Conservation (phyloP, 1,140 invertebrate species). For the Trichonephila clavipes region DNA sequence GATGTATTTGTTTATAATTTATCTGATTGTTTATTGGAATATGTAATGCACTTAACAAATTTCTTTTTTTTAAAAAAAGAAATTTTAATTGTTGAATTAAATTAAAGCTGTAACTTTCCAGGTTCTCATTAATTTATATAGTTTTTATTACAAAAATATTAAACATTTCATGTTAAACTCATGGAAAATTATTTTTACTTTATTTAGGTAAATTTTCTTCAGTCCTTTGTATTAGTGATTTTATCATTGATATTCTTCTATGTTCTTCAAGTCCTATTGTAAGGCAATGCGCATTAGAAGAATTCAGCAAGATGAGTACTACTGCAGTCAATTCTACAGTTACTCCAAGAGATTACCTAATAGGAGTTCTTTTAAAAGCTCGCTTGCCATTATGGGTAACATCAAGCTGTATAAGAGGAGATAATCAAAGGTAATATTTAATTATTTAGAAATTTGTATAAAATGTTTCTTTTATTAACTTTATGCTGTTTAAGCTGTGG, state of each 20-base stretch:
- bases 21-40: not conserved
- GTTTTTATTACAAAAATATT: too few species aligned
- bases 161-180: too few species aligned
- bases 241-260: constrained; percentile 83
- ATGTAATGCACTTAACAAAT: not conserved
- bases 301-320: constrained; percentile 81
- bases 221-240: constrained; percentile 82
- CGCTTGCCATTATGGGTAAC: constrained; percentile 84
- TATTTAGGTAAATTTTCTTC: constrained; percentile 81
- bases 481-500: too few species aligned
- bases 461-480: not conserved
- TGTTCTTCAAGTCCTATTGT: constrained; percentile 82
- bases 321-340: constrained; percentile 71
- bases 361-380: constrained; percentile 82
- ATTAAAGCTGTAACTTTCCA: too few species aligned
- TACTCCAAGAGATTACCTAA: constrained; percentile 80
- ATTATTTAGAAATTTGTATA: not conserved
- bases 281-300: constrained; percentile 81
- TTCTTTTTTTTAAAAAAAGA: too few species aligned
- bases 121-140: too few species aligned
- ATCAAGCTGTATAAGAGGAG: constrained; percentile 81
- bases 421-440: constrained; percentile 81
- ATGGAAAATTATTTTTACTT: too few species aligned
- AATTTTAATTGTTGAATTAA: too few species aligned
- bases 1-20: not conserved